Evolutionary conservation across 2,888 invertebrate genomes (phyloP), one percentile per base, ranked within the genome.

Genomic region (Cheiracanthium punctorium): DNA sequence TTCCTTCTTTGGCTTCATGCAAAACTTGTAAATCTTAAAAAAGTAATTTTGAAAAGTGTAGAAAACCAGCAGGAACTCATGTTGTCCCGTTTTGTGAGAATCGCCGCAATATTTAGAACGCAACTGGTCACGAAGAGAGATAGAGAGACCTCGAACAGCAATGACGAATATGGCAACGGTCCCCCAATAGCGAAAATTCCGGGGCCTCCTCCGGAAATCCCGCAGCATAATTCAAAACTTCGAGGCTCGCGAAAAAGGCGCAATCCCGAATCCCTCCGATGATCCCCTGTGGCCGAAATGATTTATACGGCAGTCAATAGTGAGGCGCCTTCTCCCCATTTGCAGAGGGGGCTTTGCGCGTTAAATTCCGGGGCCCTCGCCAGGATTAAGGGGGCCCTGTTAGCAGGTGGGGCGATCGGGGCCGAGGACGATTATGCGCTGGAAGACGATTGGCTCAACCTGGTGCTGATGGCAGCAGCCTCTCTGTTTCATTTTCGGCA

Each of bases 241-340:
- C 37, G 33, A n/a, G 43, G 28, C 1, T 29, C 58, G 17, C 58
- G n/a, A n/a, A n/a, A n/a, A n/a, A n/a, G n/a, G n/a, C 65, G 29
- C 29, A 24, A 29, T n/a, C 48, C 74, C 33, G 67, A 64, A 67
- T 64, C 17, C 20, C 28, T 64, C 30, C 32, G 64, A 28, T 37
- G 79, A 85, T 85, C 84, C 84, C 84, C 37, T 24, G 84, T 85
- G 84, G 84, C 84, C 84, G 84, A 85, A 58, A 85, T 85, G 84
- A 85, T 85, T 85, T 85, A 85, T 85, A 79, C 65, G 67, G 74
- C 65, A 85, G 84, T 85, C 84, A 58, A 85, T 85, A 58, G 84
- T 41, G 74, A 64, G 29, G 79, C 74, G 74, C 74, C 73, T 67
- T 85, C 79, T 72, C 70, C 84, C 79, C 84, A 85, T 85, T 85